A percentile compares a stretch with the other conserved stretches of the same genome.
phyloP scores from a whole-genome alignment of 2,888 invertebrate species.

The Crossocerus cetratus region DNA sequence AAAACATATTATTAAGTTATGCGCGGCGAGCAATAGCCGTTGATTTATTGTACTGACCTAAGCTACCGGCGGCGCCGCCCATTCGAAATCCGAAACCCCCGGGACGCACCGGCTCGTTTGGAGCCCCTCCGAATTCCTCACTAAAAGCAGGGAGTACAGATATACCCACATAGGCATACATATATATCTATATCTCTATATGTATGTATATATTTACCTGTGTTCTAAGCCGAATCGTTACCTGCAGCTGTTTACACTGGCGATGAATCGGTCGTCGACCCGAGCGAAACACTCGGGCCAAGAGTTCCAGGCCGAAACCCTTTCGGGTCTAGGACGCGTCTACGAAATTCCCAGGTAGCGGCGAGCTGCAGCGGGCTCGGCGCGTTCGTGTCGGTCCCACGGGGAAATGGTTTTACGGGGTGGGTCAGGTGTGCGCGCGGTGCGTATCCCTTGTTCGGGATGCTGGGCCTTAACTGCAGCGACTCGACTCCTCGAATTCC shows the following conservation, averaged over 20 bases:
- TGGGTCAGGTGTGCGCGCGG: no score
- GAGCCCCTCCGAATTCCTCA: constrained; percentile 38
- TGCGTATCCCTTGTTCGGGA: not conserved
- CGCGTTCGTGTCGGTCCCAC: constrained; percentile 19
- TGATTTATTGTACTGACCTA: not conserved
- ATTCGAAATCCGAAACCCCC: not conserved
- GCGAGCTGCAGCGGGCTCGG: constrained; percentile 26
- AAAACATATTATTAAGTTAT: not conserved
- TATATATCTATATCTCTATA: constrained; percentile 22
- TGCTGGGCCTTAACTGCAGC: constrained; percentile 35
- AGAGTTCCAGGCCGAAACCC: constrained; percentile 34
- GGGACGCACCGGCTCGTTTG: not conserved
- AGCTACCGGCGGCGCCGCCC: constrained; percentile 2
- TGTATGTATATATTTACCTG: constrained; percentile 25
- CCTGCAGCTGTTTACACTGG: constrained; percentile 47
- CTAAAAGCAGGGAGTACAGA: constrained; percentile 27
- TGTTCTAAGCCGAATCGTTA: constrained; percentile 34
- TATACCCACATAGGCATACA: no score
- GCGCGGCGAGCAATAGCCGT: not conserved
- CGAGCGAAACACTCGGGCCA: constrained; percentile 38
- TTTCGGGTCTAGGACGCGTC: constrained; percentile 45
- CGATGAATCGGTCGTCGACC: constrained; percentile 56
- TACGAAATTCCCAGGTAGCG: constrained; percentile 16
- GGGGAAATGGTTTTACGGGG: not conserved
- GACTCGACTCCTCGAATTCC: constrained; percentile 39